Percentiles rank a stretch among this genome's conserved stretches.
These are phyloP conservation scores for Drosophila recens DNA, from an alignment of 2,888 invertebrate genomes.

Conservation along the genomic window DNA sequence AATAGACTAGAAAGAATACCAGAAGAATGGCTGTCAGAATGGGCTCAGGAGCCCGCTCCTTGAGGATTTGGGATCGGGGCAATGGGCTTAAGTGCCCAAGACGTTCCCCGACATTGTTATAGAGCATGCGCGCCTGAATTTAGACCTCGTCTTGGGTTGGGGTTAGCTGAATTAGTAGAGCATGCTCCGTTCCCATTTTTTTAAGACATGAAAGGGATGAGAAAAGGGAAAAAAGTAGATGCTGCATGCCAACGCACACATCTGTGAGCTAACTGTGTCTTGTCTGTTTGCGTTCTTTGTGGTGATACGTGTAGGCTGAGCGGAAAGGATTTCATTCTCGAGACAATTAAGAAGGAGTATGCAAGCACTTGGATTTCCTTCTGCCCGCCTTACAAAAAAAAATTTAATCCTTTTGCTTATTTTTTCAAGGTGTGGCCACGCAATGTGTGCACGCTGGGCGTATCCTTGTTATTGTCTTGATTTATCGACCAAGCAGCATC, in stretches of 20 bases:
- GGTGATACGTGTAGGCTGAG: conserved; percentile 68
- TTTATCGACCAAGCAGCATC: conserved; percentile 54
- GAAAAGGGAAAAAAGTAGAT: conserved; percentile 24
- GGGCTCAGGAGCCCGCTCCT: conserved; percentile 27
- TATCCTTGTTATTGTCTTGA: conserved; percentile 65
- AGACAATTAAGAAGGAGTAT: conserved; percentile 62
- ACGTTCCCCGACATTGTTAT: conserved; percentile 41
- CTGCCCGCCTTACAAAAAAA: conserved; percentile 28
- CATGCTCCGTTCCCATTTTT: conserved; percentile 23
- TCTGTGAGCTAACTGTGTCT: conserved; percentile 46
- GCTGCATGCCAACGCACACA: conserved; percentile 59
- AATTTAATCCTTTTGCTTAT: conserved; percentile 78
- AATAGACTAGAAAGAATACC: conserved; percentile 54
- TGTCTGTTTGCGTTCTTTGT: conserved; percentile 47
- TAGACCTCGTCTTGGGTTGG: conserved; percentile 3
- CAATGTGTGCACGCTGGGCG: conserved; percentile 58
- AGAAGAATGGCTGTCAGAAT: conserved; percentile 51
- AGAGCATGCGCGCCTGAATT: conserved; percentile 42
- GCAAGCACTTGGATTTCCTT: conserved; percentile 47
- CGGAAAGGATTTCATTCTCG: conserved; percentile 59
- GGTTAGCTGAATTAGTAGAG: conserved; percentile 50
- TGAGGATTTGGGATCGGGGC: conserved; percentile 31
- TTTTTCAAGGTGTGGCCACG: conserved; percentile 80
- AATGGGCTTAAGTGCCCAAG: conserved; percentile 49
- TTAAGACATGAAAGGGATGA: conserved; percentile 41